phyloP scores from a whole-genome alignment of 2,888 invertebrate genomes.

The Onchidella celtica region DNA sequence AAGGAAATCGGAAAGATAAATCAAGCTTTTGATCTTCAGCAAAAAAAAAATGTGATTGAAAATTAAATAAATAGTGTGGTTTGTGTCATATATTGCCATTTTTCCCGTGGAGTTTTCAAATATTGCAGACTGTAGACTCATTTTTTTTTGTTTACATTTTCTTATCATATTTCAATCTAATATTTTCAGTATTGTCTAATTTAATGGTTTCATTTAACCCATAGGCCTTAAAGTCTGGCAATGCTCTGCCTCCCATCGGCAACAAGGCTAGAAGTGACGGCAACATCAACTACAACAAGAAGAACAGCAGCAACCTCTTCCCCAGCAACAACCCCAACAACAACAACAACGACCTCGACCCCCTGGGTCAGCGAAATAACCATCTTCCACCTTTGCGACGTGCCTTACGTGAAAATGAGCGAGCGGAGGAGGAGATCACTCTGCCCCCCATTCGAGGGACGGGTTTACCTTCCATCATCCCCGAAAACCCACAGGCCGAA shows the following conservation, averaged over 20 bases:
- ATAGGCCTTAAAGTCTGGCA: no score
- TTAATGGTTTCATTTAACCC: no score
- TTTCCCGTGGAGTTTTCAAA: no score
- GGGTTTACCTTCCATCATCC: conserved; percentile 15
- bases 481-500: background rate
- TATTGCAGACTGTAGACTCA: no score
- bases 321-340: background rate
- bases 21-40: no score
- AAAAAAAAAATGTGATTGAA: no score
- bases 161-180: no score
- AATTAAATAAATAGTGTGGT: no score
- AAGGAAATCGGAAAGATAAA: no score
- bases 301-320: background rate
- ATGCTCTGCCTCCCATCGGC: background rate
- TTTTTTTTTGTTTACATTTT: no score
- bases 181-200: no score
- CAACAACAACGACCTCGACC: background rate
- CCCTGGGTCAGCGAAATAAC: background rate
- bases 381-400: background rate
- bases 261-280: background rate
- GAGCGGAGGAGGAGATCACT: background rate
- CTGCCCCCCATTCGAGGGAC: conserved; percentile 29
- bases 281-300: background rate
- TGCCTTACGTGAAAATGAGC: conserved; percentile 2
- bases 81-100: no score